Percentiles rank a stretch among this genome's conserved stretches.
Evolutionary conservation across 2,797 vertebrate species (phyloP).

Genomic region (Sparidentex hasta): DNA sequence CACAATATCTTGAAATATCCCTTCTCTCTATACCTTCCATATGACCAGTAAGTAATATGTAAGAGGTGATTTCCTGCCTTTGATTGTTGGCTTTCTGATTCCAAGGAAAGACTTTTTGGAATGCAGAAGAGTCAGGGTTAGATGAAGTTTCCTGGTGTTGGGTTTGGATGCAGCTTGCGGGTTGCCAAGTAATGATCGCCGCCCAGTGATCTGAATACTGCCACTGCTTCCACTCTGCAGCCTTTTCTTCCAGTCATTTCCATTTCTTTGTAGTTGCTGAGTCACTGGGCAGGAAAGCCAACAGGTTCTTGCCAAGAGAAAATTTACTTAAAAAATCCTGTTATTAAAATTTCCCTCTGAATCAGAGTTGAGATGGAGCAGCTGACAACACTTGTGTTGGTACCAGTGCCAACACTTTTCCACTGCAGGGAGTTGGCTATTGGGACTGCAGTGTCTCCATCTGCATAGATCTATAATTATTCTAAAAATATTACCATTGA

Average conservation of each 20-base stretch:
- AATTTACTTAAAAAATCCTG: constrained; percentile 51
- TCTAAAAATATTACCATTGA: neutral
- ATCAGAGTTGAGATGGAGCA: constrained; percentile 56
- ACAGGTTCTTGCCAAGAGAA: constrained; percentile 54
- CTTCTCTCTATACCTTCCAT: neutral
- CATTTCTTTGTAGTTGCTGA: constrained; percentile 55
- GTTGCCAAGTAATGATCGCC: constrained; percentile 34
- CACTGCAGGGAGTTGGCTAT: constrained; percentile 33
- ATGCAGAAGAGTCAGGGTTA: constrained; percentile 4
- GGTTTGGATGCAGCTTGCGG: constrained; percentile 24
- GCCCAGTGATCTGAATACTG: constrained; percentile 28
- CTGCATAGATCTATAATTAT: neutral
- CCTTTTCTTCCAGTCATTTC: constrained; percentile 45
- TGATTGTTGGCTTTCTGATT: constrained; percentile 17
- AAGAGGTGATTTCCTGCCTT: neutral
- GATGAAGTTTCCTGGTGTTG: constrained; percentile 16
- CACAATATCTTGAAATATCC: neutral
- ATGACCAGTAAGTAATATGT: too few relatives aligned
- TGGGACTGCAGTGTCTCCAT: constrained; percentile 17
- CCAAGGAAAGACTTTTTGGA: constrained; percentile 9
- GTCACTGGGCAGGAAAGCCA: constrained; percentile 53
- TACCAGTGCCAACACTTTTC: constrained; percentile 45
- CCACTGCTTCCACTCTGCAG: constrained; percentile 40
- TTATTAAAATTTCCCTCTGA: constrained; percentile 53
- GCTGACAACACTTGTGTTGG: constrained; percentile 58